Base-by-base conservation (phyloP, 1,140 invertebrate genomes). In the Pemphigus obesinymphae region DNA sequence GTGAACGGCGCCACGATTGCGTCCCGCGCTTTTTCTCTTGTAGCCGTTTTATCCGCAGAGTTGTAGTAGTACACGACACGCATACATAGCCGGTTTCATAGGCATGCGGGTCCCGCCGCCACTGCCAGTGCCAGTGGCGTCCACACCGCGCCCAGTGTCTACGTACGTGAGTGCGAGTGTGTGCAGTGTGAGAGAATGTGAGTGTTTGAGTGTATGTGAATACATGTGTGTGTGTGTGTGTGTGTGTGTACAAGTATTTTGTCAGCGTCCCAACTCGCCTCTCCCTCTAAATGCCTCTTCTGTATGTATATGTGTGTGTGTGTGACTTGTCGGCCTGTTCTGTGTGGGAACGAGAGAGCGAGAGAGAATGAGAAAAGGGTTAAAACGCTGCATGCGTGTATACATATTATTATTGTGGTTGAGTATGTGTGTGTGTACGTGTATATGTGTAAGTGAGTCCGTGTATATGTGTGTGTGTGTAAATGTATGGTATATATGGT, bases 331-430 rank as follows among this genome's bases (percentile, higher is more conserved):
- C 61, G 31, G 20, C 58, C 58, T 31, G 29, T 66, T 34, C 17
- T 31, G 31, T 40, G 63, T 68, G 63, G 63, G 63, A 68, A 68
- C 34, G 63, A 63, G 31, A 34, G n/a, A n/a, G n/a, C n/a, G n/a
- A n/a, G n/a, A n/a, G n/a, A n/a, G n/a, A n/a, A n/a, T n/a, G 29
- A 63, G 61, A 76, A 76, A 76, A 76, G 72, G 72, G 72, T 76
- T 76, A 50, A 29, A n/a, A 68, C 34, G n/a, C 8, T 40, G 34
- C n/a, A 23, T 37, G 29, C 31, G 29, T 63, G 17, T 26, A n/a
- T n/a, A n/a, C n/a, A n/a, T n/a, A n/a, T n/a, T n/a, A n/a, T n/a
- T n/a, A n/a, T n/a, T n/a, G n/a, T n/a, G n/a, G n/a, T n/a, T n/a
- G n/a, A n/a, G n/a, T n/a, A n/a, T n/a, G n/a, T n/a, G n/a, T n/a